Base-by-base conservation (phyloP, 2,113 vertebrate genomes). In the Panurus biarmicus region DNA sequence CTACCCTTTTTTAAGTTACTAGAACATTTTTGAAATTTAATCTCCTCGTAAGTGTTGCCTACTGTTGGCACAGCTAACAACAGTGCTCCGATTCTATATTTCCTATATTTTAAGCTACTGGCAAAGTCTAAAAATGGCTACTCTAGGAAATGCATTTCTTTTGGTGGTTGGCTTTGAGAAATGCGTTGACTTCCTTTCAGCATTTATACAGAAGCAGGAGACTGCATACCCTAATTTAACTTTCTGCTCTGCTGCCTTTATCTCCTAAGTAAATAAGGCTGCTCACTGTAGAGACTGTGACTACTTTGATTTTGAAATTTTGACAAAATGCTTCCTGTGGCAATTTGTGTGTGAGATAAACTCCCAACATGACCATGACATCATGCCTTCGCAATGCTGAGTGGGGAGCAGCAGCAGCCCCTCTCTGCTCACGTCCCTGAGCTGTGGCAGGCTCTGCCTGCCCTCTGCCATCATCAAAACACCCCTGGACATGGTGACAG, bases 401-500 rank as follows among this genome's bases (percentile, higher is more conserved):
- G 66, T 9, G 8, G n/a, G 2, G 16, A 20, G 24, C n/a, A 24
- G 57, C 40, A 38, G 60, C 25, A 86, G 31, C 38, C 61, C 28
- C 10, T 29, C 4, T 44, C 51, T 57, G 50, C 5, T 24, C 3
- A 0, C 29, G 57, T 35, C 29, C 26, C 16, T 7, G 24, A 1
- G 50, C 31, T 83, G 65, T n/a, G 1, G 17, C 23, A 35, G 62
- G 92, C 36, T 58, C 93, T 53, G 86, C 74, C 96, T 96, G 96
- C 97, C 97, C 96, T 96, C 98, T 98, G 83, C 50, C 6, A 96
- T 91, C 51, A 1, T 35, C 36, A 35, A 25, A 31, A 40, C 45
- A 44, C 36, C 24, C 40, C n/a, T 47, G 38, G 17, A 24, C 35
- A 14, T 8, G 21, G 62, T 13, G 33, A 6, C 14, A 33, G 24